A percentile compares a stretch with the other conserved stretches of the same genome.
Evolutionary conservation across 2,888 invertebrate species (phyloP).

Genomic region (Alloplasta piceator): DNA sequence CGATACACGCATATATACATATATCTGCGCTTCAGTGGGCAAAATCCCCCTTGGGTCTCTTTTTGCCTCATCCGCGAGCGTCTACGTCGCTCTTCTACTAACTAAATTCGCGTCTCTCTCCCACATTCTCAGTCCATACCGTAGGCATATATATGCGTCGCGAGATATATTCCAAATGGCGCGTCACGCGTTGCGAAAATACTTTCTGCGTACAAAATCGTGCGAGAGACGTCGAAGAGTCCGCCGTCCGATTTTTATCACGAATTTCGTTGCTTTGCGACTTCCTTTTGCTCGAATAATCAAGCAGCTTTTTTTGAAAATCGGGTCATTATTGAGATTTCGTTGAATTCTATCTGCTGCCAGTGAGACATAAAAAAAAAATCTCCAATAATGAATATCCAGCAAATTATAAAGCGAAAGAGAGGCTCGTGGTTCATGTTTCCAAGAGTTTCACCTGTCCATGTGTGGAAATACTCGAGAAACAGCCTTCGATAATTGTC

Average conservation of each 20-base stretch:
- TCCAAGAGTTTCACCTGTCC: slow-evolving; percentile 10
- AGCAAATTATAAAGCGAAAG: slow-evolving; percentile 14
- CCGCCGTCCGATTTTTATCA: slow-evolving; percentile 59
- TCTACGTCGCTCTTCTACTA: slow-evolving; percentile 39
- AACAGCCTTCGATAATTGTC: background rate
- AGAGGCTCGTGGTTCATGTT: background rate
- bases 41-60: slow-evolving; percentile 43
- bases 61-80: slow-evolving; percentile 61
- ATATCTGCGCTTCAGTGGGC: slow-evolving; percentile 46
- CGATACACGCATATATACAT: slow-evolving; percentile 26
- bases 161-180: slow-evolving; percentile 78
- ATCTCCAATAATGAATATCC: slow-evolving; percentile 14
- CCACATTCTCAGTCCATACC: slow-evolving; percentile 13
- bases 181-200: slow-evolving; percentile 73
- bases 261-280: slow-evolving; percentile 30
- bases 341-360: background rate
- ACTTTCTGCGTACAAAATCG: slow-evolving; percentile 35
- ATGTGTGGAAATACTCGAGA: background rate
- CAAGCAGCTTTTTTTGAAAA: slow-evolving; percentile 8
- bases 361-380: background rate
- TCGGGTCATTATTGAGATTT: slow-evolving; percentile 29
- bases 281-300: slow-evolving; percentile 18
- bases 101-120: slow-evolving; percentile 28
- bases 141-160: slow-evolving; percentile 57
- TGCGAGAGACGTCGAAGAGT: slow-evolving; percentile 18